Evolutionary conservation across 2,113 vertebrate genomes (phyloP), one percentile per base, ranked within the genome.

Genomic region (Amphiprion percula): DNA sequence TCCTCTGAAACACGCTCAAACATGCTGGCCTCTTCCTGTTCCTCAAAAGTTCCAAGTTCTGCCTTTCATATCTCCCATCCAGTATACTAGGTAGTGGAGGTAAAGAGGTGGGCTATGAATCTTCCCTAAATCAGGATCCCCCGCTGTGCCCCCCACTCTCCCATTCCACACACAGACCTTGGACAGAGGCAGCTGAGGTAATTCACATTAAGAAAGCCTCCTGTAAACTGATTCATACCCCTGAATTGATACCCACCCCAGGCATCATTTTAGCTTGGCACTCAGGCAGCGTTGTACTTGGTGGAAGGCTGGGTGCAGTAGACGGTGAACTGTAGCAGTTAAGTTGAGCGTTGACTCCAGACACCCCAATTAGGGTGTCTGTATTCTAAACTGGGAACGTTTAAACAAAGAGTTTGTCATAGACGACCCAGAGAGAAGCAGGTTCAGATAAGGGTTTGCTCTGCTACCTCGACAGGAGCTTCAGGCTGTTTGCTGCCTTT

Each of bases 21-120:
- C 92, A 91, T 86, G 86, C 83, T 83, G 87, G 86, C 93, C 91
- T 92, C 87, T 92, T 94, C 92, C 93, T 90, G 87, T 94, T 94
- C 93, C 92, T 91, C 88, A 94, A 94, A 95, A 94, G 89, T 92
- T 92, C 85, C 77, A 84, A 84, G 83, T 82, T 86, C 65, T 90
- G 88, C 88, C 82, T 90, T 90, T 90, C 77, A 90, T 90, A 78
- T 93, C 89, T 90, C 63, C 50, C 77, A 83, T 80, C 84, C 86
- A 53, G 41, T 75, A 59, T 77, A 77, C 72, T 68, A 87, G 87
- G 80, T 85, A 80, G 87, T 77, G 69, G 76, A 88, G 88, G 88
- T 86, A 87, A 81, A 87, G 81, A 84, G 83, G 80, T 74, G 71
- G 81, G 74, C 87, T 59, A 44, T 63, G 70, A 86, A 81, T 90